Percentiles rank a stretch among this genome's conserved stretches.
Conservation (phyloP, 2,113 vertebrate genomes). For the Neogale vison region DNA sequence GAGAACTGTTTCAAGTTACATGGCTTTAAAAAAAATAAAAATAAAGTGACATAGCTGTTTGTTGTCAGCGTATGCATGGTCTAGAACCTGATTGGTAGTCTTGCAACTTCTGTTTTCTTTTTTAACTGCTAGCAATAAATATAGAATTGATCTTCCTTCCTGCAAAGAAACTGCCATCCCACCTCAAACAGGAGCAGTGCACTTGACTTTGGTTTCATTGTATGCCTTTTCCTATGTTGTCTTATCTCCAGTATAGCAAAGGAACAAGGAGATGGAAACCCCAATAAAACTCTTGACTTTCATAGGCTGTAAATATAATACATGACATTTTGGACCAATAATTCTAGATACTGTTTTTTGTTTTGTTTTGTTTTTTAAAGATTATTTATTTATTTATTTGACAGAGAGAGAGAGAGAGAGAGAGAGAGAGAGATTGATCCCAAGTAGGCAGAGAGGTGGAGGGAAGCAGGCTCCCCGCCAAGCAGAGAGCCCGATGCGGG, state of each 20-base stretch:
- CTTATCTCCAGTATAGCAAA: background rate
- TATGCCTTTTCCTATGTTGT: background rate
- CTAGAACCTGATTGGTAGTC: background rate
- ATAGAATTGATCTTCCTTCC: background rate
- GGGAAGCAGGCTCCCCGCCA: too few species aligned
- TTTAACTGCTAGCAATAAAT: background rate
- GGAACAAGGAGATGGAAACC: background rate
- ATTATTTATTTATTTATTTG: too few species aligned
- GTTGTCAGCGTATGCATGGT: fast-evolving
- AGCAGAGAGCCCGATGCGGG: too few species aligned
- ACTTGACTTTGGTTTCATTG: background rate
- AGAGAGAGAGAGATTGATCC: too few species aligned
- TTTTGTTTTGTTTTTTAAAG: too few species aligned
- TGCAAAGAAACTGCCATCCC: background rate
- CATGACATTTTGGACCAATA: background rate
- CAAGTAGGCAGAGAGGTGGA: too few species aligned
- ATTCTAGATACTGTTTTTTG: background rate
- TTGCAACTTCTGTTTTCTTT: background rate
- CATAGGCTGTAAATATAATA: background rate
- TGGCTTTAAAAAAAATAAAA: background rate
- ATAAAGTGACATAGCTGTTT: background rate
- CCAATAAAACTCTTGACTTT: background rate
- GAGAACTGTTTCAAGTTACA: background rate
- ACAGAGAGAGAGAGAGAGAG: too few species aligned
- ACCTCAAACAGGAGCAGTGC: background rate